Evolutionary conservation across 2,797 vertebrate species (phyloP), one percentile per base, ranked within the genome.

Genomic region (Prionace glauca): DNA sequence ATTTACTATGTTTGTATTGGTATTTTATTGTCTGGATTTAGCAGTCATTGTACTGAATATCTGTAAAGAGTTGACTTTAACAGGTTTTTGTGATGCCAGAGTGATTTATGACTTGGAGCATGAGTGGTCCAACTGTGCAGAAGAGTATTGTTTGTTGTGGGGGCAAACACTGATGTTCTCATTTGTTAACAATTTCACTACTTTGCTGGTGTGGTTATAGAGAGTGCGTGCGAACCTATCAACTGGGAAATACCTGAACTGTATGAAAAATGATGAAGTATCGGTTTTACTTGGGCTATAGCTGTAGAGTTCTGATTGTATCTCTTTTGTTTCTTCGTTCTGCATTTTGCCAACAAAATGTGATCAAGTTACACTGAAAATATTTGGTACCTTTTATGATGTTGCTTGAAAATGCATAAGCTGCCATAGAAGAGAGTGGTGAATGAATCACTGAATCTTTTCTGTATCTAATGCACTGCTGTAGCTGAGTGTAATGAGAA

Each of bases 61-160:
- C 97, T 98, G 97, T 98, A 97, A 98, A 97, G 98, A 98, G 98
- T 97, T 97, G 96, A 97, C 96, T 96, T 79, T 97, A 96, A 97
- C 60, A 96, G 97, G 97, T 97, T 97, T 97, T 97, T 97, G 97
- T 96, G 96, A 96, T 96, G 96, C 65, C 96, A 97, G 96, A 96
- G 96, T 96, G 96, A 96, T 96, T 96, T 96, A 96, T 96, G 67
- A 84, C 96, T 97, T 96, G 93, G 79, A n/a, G 56, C 88, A 97
- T 96, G 97, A 97, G 98, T 97, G 98, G 98, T 98, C 98, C 98
- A 98, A 97, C 96, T 96, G 98, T 98, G 98, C 98, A 97, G 97
- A 97, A 97, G 97, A 97, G 24, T 72, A 72, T 29, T n/a, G 93
- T 56, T 10, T 92, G 88, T 41, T 22, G 3, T 29, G 29, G 26